Percentiles rank a stretch among this genome's conserved stretches.
Evolutionary conservation across 2,797 vertebrate genomes (phyloP).

Genomic region (Tenualosa ilisha): DNA sequence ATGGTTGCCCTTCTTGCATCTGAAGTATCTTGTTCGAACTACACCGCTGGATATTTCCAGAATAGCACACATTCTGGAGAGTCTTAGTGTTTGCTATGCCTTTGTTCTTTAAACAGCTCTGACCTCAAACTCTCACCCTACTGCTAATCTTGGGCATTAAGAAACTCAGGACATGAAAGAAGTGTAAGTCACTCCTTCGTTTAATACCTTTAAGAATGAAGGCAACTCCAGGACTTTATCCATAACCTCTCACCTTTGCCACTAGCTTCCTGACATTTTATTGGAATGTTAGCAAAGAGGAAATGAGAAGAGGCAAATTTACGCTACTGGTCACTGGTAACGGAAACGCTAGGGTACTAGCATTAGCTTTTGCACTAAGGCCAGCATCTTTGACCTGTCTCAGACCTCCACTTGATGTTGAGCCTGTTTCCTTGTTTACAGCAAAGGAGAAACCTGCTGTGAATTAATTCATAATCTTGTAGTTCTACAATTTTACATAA

Average conservation of each 20-base stretch:
- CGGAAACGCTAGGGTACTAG: background rate
- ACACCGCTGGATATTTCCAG: background rate
- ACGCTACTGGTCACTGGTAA: background rate
- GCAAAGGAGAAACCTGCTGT: no score
- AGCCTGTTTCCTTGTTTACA: no score
- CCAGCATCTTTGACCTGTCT: no score
- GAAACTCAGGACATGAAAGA: background rate
- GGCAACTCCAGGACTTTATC: background rate
- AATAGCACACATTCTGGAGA: background rate
- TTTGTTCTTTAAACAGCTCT: slow-evolving; percentile 7
- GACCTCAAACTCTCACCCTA: background rate
- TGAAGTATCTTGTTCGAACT: background rate
- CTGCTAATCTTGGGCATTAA: background rate
- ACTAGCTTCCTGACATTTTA: background rate
- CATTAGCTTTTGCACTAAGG: background rate
- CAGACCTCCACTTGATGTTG: background rate
- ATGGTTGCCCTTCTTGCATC: background rate
- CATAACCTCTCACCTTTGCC: background rate
- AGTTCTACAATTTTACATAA: no score
- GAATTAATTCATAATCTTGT: no score
- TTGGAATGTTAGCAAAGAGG: background rate
- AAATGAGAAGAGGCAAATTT: background rate
- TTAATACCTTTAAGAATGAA: background rate
- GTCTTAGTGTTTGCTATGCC: background rate
- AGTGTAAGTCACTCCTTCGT: background rate